Percentiles rank a stretch among this genome's conserved stretches.
Conservation (phyloP, 2,797 vertebrate species). For the Halcyon leucocephala region DNA sequence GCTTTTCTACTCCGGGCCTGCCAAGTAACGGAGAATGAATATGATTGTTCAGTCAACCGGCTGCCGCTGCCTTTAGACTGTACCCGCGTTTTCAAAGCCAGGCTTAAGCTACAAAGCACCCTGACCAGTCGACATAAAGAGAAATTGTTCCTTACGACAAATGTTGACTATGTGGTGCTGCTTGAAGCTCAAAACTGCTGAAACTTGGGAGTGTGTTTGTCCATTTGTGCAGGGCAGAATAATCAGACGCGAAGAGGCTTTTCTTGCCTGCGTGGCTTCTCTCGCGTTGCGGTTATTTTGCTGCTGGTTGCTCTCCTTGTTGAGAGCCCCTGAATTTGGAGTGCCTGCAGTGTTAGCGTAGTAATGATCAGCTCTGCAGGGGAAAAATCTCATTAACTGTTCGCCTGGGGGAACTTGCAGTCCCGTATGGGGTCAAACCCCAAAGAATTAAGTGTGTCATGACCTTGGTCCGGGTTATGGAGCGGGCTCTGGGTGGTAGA, state of each 20-base stretch:
- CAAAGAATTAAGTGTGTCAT: background rate
- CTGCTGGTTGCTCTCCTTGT: background rate
- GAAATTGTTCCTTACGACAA: constrained; percentile 63
- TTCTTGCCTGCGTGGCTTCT: background rate
- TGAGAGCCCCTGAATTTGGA: background rate
- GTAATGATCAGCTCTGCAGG: background rate
- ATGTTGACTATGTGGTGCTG: constrained; percentile 48
- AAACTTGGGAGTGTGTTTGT: constrained; percentile 39
- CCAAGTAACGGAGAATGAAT: constrained; percentile 70
- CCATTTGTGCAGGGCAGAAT: background rate
- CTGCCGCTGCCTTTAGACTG: constrained; percentile 55
- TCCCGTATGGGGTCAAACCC: background rate
- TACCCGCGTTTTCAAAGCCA: constrained; percentile 46
- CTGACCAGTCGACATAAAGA: constrained; percentile 32
- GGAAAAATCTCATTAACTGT: background rate
- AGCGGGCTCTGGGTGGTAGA: background rate
- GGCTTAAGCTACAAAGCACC: constrained; percentile 49
- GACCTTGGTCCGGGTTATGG: background rate
- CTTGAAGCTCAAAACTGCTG: constrained; percentile 37
- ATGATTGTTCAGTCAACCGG: constrained; percentile 59
- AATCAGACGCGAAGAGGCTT: background rate
- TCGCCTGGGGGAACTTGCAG: background rate
- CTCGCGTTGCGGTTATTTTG: background rate
- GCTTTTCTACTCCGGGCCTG: constrained; percentile 61
- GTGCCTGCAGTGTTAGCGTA: background rate